These are phyloP conservation scores for Heliothis subflexa DNA, from an alignment of 1,140 invertebrate species.

Conservation along the genomic window DNA sequence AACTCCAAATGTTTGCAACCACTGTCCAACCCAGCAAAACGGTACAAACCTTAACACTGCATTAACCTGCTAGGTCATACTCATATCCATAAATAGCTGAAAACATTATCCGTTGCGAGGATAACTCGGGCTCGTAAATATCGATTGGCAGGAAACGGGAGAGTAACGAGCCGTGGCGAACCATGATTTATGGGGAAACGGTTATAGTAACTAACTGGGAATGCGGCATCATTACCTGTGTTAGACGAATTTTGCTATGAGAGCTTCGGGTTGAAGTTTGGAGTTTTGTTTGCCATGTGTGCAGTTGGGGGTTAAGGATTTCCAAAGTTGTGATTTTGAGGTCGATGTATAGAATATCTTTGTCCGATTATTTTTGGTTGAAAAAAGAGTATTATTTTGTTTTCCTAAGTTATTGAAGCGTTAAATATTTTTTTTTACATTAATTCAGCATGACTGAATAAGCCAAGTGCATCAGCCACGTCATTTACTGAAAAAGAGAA, in stretches of 20 bases:
- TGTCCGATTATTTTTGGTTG: too few species aligned
- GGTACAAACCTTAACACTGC: neutral
- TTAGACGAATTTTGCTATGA: neutral
- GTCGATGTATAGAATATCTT: too few species aligned
- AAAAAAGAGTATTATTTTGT: too few species aligned
- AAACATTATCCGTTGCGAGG: conserved; percentile 29
- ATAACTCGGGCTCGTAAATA: conserved; percentile 54
- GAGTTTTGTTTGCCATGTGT: neutral
- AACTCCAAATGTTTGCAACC: too few species aligned
- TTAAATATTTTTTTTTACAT: too few species aligned
- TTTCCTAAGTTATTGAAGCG: too few species aligned
- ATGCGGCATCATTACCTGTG: conserved; percentile 37
- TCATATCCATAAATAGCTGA: conserved; percentile 20
- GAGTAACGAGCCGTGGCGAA: conserved; percentile 56
- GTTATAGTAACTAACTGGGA: conserved; percentile 31
- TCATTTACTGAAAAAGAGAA: too few species aligned
- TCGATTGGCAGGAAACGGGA: conserved; percentile 58
- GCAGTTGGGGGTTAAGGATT: neutral
- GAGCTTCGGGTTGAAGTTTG: neutral
- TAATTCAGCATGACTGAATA: too few species aligned
- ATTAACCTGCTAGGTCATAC: conserved; percentile 19
- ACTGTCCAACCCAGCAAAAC: too few species aligned
- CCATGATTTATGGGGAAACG: conserved; percentile 55
- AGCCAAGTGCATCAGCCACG: too few species aligned
- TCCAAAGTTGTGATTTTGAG: too few species aligned